These are phyloP conservation scores for Denticeps clupeoides DNA, from an alignment of 2,797 vertebrate species.

Conservation along the genomic window DNA sequence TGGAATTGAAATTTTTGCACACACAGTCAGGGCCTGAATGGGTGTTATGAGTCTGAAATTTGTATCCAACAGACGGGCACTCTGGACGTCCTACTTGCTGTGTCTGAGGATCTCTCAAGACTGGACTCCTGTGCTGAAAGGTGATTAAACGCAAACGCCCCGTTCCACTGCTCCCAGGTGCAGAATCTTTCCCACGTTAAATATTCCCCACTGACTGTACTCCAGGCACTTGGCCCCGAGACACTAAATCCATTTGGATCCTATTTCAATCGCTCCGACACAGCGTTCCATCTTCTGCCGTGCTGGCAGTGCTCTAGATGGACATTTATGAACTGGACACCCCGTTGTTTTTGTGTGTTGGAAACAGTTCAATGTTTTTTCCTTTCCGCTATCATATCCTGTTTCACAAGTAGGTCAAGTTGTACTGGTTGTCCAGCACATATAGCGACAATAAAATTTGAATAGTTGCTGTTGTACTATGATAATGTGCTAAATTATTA, in stretches of 20 bases:
- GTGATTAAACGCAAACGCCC: conserved; percentile 68
- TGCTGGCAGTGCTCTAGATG: background rate
- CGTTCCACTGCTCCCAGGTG: too few species aligned
- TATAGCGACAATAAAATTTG: too few species aligned
- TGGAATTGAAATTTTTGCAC: too few species aligned
- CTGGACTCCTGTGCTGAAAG: conserved; percentile 81
- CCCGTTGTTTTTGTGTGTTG: conserved; percentile 22
- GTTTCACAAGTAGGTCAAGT: too few species aligned
- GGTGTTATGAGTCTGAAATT: background rate
- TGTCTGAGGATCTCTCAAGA: conserved; percentile 82
- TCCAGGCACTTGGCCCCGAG: conserved; percentile 18
- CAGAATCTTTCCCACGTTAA: too few species aligned
- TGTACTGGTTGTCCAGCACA: too few species aligned
- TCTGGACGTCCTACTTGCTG: conserved; percentile 78
- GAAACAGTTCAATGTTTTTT: conserved; percentile 25
- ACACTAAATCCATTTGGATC: conserved; percentile 28
- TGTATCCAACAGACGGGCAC: conserved; percentile 71
- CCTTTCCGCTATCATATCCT: too few species aligned
- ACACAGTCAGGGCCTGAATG: too few species aligned
- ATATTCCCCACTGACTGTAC: too few species aligned
- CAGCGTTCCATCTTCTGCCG: conserved; percentile 19
- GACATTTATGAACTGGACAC: background rate
- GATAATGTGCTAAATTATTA: too few species aligned
- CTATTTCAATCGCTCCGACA: conserved; percentile 27
- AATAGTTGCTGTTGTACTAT: too few species aligned